Conservation (phyloP, 2,888 invertebrate genomes). For the Maniola hyperantus region DNA sequence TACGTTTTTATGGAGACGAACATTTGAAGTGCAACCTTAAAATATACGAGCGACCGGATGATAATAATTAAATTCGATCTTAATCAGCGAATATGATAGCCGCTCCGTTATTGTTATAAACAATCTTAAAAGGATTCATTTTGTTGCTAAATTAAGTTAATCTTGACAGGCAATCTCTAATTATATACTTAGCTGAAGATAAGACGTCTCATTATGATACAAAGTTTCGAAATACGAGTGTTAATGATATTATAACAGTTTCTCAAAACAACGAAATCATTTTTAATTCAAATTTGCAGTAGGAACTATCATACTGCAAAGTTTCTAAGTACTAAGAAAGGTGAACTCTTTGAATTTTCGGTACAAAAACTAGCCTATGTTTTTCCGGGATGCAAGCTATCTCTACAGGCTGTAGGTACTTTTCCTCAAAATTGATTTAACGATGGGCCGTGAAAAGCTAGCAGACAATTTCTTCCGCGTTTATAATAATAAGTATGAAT, state of each 20-base stretch:
- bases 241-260: conserved; percentile 40
- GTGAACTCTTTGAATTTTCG: too few species aligned
- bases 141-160: conserved; percentile 52
- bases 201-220: conserved; percentile 49
- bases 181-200: conserved; percentile 56
- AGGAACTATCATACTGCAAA: too few species aligned
- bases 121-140: conserved; percentile 51
- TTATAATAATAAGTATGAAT: too few species aligned
- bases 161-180: conserved; percentile 58
- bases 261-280: conserved; percentile 33
- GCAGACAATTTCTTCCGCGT: too few species aligned
- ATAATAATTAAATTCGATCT: conserved; percentile 72
- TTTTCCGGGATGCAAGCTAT: too few species aligned
- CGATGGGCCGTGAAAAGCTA: too few species aligned
- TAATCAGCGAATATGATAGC: conserved; percentile 69
- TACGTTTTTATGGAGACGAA: too few species aligned
- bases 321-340: too few species aligned
- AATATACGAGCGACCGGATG: conserved; percentile 53
- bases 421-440: too few species aligned
- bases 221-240: conserved; percentile 42
- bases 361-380: too few species aligned
- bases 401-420: too few species aligned
- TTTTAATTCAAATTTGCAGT: neutral
- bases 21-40: conserved; percentile 7
- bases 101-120: conserved; percentile 51